Evolutionary conservation across 2,113 vertebrate genomes (phyloP), one percentile per base, ranked within the genome.

Genomic region (Callocephalon fimbriatum): DNA sequence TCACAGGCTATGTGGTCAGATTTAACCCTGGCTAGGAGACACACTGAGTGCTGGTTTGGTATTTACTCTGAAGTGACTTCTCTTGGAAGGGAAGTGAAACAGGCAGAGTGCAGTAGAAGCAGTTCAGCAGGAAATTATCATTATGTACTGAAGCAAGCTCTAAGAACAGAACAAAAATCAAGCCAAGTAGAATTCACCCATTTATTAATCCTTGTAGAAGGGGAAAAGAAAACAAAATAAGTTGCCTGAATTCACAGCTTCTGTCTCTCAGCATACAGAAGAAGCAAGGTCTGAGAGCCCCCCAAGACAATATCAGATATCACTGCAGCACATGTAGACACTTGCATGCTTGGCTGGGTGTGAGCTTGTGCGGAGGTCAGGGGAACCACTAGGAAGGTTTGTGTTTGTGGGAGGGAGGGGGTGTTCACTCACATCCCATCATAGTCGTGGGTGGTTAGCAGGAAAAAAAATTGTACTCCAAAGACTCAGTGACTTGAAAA

Each of bases 31-130:
- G 32, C 76, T 87, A 32, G 58, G 83, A 94, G 80, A 68, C 76
- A 71, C 61, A 62, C 22, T 22, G 45, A 74, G 44, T 35, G 37
- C 81, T 95, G 48, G 22, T 88, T 47, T 66, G 32, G 7, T 82
- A 83, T 77, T 86, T 92, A 63, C 71, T 88, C 86, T 70, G 17
- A 50, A 97, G 67, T 80, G 37, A 47, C 58, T 72, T 92, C 58
- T 95, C 51, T 62, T 90, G 51, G 68, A 93, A 94, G 86, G 95
- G 97, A 96, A 97, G 95, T 97, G 97, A 98, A 97, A 97, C 76
- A 91, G 86, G 67, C 93, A 75, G 93, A 96, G 59, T 77, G 80
- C 89, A 89, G 75, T 76, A 91, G 78, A 95, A 96, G 80, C 85
- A 93, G 70, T 92, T 94, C 63, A 76, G 89, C 91, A 95, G 94